These are phyloP conservation scores for Malacoraja senta DNA, from an alignment of 2,797 vertebrate genomes.

Conservation along the genomic window DNA sequence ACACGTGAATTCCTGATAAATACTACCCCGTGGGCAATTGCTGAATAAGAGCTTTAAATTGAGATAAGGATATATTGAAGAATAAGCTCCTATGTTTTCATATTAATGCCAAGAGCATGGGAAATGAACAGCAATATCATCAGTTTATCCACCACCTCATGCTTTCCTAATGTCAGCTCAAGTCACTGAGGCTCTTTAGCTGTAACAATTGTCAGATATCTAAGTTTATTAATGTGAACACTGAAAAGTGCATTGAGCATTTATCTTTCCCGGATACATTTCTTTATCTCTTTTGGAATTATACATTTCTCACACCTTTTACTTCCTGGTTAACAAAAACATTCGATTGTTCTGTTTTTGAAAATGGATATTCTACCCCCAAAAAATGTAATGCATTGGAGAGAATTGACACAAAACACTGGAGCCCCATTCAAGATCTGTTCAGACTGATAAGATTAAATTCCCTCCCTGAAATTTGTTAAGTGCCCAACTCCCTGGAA, in stretches of 20 bases:
- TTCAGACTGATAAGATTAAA: not conserved
- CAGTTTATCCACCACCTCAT: not conserved
- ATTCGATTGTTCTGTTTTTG: not conserved
- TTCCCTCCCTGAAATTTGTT: not conserved
- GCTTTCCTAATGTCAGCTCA: not conserved
- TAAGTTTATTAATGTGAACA: not conserved
- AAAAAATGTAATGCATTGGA: not conserved
- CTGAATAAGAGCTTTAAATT: not conserved
- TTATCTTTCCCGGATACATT: not conserved
- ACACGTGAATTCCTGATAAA: conserved; percentile 1
- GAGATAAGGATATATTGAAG: not conserved
- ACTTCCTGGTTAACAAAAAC: not conserved
- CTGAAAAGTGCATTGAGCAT: not conserved
- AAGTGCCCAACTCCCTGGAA: not conserved
- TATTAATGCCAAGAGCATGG: not conserved
- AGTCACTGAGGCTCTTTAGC: not conserved
- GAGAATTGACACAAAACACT: too few relatives aligned
- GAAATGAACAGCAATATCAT: not conserved
- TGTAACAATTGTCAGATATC: not conserved
- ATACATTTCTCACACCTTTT: not conserved
- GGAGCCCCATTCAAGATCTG: not conserved
- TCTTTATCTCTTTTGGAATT: not conserved
- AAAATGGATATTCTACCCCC: not conserved
- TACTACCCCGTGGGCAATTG: not conserved
- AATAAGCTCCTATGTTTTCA: conserved; percentile 10